Conservation (phyloP, 1,140 invertebrate genomes). For the Orius insidiosus region DNA sequence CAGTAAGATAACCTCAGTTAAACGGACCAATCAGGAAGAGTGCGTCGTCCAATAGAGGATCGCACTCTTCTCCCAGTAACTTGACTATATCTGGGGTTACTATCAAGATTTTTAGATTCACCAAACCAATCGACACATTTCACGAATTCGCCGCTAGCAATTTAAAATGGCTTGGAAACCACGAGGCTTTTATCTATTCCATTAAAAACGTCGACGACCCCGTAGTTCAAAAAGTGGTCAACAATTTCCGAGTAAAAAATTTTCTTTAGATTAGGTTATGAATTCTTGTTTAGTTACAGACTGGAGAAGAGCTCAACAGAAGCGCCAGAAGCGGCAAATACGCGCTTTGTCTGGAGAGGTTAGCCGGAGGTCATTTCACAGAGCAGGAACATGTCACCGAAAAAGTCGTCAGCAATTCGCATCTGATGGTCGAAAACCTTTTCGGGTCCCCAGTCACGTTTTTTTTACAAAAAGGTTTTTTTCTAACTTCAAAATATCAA, state of each 20-base stretch:
- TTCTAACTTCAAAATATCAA: background rate
- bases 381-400: slow-evolving; percentile 10
- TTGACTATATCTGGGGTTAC: no score
- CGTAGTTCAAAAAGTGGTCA: slow-evolving; percentile 26
- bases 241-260: slow-evolving; percentile 17
- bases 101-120: slow-evolving; percentile 9
- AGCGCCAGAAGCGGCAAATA: slow-evolving; percentile 28
- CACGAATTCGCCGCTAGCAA: slow-evolving; percentile 30
- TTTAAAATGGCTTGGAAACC: slow-evolving; percentile 35
- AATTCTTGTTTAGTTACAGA: slow-evolving; percentile 21
- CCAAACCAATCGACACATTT: slow-evolving; percentile 31
- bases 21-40: no score
- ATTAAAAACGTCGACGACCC: slow-evolving; percentile 29
- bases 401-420: slow-evolving; percentile 3
- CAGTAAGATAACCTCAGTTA: slow-evolving; percentile 7
- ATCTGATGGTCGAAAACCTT: slow-evolving; percentile 10
- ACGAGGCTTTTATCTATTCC: slow-evolving; percentile 37
- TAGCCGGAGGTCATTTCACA: slow-evolving; percentile 26
- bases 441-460: slow-evolving; percentile 9
- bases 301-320: slow-evolving; percentile 25
- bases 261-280: background rate
- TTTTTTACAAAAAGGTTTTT: slow-evolving; percentile 8
- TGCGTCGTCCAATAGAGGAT: no score
- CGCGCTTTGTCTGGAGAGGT: slow-evolving; percentile 32
- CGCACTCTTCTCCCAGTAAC: no score